Percentiles rank a stretch among this genome's conserved stretches.
Evolutionary conservation across 2,797 vertebrate genomes (phyloP).

Genomic region (Nannoperca australis): DNA sequence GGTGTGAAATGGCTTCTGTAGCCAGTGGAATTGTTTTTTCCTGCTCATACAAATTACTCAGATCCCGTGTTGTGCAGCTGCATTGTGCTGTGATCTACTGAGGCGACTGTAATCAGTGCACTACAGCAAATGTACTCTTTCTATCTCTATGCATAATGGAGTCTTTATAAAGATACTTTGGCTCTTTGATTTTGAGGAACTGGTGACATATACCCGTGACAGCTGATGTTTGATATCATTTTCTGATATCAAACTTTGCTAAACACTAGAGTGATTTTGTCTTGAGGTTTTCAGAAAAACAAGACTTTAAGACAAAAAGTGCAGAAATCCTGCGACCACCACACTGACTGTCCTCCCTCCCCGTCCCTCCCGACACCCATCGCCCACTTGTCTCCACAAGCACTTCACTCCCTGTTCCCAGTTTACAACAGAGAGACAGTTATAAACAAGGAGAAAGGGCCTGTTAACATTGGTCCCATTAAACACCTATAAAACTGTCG

Average conservation of each 20-base stretch:
- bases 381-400: slow-evolving; percentile 51
- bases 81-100: not conserved
- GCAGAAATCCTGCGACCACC: slow-evolving; percentile 20
- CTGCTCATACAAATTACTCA: slow-evolving; percentile 5
- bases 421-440: slow-evolving; percentile 56
- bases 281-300: not conserved
- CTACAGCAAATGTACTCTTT: not conserved
- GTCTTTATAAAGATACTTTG: not conserved
- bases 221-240: not conserved
- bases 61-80: slow-evolving; percentile 5
- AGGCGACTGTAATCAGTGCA: not conserved
- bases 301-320: not conserved
- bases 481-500: slow-evolving; percentile 42
- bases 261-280: no score
- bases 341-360: slow-evolving; percentile 23
- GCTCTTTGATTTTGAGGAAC: not conserved
- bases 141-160: not conserved
- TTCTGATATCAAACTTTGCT: not conserved
- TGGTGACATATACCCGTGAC: not conserved
- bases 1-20: slow-evolving; percentile 6
- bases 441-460: slow-evolving; percentile 71
- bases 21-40: slow-evolving; percentile 7
- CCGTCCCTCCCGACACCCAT: slow-evolving; percentile 21
- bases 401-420: slow-evolving; percentile 20
- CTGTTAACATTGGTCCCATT: slow-evolving; percentile 75